Conservation (phyloP, 2,797 vertebrate genomes). For the Acipenser ruthenus region DNA sequence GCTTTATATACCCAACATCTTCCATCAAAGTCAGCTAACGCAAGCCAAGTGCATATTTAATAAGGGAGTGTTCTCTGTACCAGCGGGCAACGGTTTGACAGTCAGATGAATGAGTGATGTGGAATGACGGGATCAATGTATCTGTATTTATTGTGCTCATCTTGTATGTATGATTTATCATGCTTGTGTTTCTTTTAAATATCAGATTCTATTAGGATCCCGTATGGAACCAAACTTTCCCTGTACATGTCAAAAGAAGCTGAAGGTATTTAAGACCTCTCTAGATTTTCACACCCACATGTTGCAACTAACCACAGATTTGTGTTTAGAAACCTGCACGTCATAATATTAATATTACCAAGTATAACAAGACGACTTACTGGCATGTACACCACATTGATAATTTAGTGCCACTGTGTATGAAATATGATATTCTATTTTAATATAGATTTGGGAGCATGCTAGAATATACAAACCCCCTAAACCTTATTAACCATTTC, state of each 20-base stretch:
- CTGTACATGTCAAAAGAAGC: conserved; percentile 76
- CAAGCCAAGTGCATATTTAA: not conserved
- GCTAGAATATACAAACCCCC: too few relatives aligned
- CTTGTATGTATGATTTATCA: conserved; percentile 12
- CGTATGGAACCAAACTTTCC: conserved; percentile 75
- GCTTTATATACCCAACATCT: not conserved
- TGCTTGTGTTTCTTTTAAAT: conserved; percentile 18
- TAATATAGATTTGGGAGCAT: too few relatives aligned
- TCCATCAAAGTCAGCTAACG: not conserved
- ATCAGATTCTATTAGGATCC: conserved; percentile 78
- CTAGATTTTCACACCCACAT: conserved; percentile 17
- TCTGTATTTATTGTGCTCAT: conserved; percentile 2
- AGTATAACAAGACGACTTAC: too few relatives aligned
- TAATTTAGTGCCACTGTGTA: too few relatives aligned
- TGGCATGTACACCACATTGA: too few relatives aligned
- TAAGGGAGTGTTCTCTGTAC: too few relatives aligned
- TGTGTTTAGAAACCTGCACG: conserved; percentile 39
- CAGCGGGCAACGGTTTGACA: too few relatives aligned
- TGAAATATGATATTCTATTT: too few relatives aligned
- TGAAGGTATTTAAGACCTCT: conserved; percentile 65
- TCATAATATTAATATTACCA: not conserved
- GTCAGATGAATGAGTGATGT: not conserved
- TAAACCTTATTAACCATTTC: too few relatives aligned
- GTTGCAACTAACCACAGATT: conserved; percentile 26
- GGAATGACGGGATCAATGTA: conserved; percentile 24